Evolutionary conservation across 2,888 invertebrate genomes (phyloP).

Genomic region (Drosophila tripunctata): DNA sequence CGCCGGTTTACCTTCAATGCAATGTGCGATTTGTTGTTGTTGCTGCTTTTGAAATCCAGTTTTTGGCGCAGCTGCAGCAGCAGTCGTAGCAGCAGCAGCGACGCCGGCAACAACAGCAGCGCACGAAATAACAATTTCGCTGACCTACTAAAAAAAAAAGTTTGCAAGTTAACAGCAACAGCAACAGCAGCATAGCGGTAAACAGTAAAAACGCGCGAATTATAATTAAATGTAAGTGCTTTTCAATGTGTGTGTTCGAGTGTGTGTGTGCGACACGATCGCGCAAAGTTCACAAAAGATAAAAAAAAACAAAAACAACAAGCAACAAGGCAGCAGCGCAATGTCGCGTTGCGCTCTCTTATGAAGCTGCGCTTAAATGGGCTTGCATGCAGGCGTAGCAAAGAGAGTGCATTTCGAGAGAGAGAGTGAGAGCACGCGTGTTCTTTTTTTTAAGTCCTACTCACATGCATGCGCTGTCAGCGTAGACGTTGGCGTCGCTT

Average conservation of each 20-base stretch:
- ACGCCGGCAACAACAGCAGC: conserved; percentile 11
- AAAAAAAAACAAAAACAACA: conserved; percentile 31
- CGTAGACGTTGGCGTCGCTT: conserved; percentile 19
- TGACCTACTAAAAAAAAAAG: conserved; percentile 72
- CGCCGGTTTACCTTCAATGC: conserved; percentile 75
- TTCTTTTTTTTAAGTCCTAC: neutral
- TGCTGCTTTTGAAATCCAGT: conserved; percentile 33
- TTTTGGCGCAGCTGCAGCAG: conserved; percentile 44
- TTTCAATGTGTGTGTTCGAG: too few species aligned
- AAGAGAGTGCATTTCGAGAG: too few species aligned
- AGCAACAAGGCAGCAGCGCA: conserved; percentile 7
- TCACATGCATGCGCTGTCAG: conserved; percentile 27
- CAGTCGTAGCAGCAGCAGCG: conserved; percentile 17
- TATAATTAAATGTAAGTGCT: conserved; percentile 70
- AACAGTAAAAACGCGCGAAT: conserved; percentile 52
- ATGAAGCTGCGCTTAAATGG: conserved; percentile 42
- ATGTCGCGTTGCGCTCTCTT: conserved; percentile 21
- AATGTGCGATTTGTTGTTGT: conserved; percentile 37
- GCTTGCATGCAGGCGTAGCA: conserved; percentile 8
- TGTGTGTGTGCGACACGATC: conserved; percentile 44
- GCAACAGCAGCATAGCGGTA: too few species aligned
- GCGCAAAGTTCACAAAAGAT: conserved; percentile 42
- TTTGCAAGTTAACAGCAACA: conserved; percentile 46
- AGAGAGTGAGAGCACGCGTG: conserved; percentile 21
- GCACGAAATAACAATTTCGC: conserved; percentile 65